These are phyloP conservation scores for Meteorus cinctellus DNA, from an alignment of 2,888 invertebrate genomes.

Conservation along the genomic window DNA sequence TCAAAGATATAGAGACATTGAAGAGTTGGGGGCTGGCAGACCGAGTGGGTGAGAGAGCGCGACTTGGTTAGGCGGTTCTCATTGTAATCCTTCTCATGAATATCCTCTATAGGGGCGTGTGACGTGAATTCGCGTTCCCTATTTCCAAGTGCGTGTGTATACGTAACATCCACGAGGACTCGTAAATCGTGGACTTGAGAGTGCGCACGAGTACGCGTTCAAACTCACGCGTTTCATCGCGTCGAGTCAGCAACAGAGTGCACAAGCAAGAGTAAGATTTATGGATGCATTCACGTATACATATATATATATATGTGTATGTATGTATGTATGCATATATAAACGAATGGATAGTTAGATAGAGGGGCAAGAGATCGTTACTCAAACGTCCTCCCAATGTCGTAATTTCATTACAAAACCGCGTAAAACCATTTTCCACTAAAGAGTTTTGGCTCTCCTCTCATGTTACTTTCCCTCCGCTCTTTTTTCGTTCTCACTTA, in stretches of 20 bases:
- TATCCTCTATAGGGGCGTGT: constrained; percentile 64
- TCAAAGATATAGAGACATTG: constrained; percentile 34
- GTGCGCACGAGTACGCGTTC: constrained; percentile 14
- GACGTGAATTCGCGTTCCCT: constrained; percentile 16
- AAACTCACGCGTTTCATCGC: constrained; percentile 43
- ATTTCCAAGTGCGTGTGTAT: constrained; percentile 28
- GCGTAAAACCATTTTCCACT: constrained; percentile 13
- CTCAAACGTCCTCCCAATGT: constrained; percentile 39
- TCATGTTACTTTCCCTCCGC: background rate
- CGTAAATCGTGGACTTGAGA: constrained; percentile 36
- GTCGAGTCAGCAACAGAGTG: constrained; percentile 37
- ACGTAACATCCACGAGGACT: constrained; percentile 28
- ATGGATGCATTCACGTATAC: too few species aligned
- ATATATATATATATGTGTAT: constrained; percentile 23
- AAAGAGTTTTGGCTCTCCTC: constrained; percentile 4
- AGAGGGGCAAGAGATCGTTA: constrained; percentile 19
- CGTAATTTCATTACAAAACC: constrained; percentile 46
- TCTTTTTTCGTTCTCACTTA: constrained; percentile 11
- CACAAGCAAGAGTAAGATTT: background rate
- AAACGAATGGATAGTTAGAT: background rate
- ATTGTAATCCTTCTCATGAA: constrained; percentile 70
- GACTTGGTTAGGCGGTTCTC: constrained; percentile 64
- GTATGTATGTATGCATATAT: constrained; percentile 18
- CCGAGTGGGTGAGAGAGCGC: constrained; percentile 51
- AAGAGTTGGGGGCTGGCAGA: constrained; percentile 38